Evolutionary conservation across 1,140 invertebrate species (phyloP), one percentile per base, ranked within the genome.

Genomic region (Bursaphelenchus mucronatus): DNA sequence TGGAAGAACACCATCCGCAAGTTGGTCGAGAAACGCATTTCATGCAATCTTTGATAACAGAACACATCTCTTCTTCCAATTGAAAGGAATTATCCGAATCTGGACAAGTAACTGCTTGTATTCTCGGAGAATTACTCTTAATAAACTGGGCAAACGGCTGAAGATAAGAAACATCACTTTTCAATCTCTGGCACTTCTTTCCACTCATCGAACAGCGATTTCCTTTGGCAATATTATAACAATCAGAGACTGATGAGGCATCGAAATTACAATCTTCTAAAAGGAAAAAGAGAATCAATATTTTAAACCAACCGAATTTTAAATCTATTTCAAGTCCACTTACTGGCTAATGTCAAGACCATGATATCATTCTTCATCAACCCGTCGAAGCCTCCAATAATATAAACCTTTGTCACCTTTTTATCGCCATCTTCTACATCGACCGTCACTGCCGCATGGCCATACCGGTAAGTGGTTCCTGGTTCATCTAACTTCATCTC

Each of bases 331-430:
- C 11, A 13, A 59, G 1, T n/a, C 15, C 17, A 30, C 50, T 54
- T 21, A 62, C 59, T 11, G 9, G 59, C 15, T 61, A 74, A 74
- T 10, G 61, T 73, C 10, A 81, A 75, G 17, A 59, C 67, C 19
- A 75, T 46, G 13, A 81, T 75, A 55, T 81, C 78, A 45, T 73
- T 74, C 19, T 67, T 56, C 74, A 80, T 78, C 46, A 51, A 64
- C 19, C 78, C 79, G 30, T 76, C 73, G 64, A 78, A 80, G 8
- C 78, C 78, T 7, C 79, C 78, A 51, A 81, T 44, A 9, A 80
- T 52, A 47, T 54, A 80, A 53, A 79, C 63, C 11, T 57, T 49
- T 30, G 21, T 43, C 10, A n/a, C 13, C 11, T 59, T 50, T 44
- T 59, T 58, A 13, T 17, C 56, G 13, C 41, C n/a, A 4, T 53